Conservation (phyloP, 2,113 vertebrate species). For the Cololabis saira region DNA sequence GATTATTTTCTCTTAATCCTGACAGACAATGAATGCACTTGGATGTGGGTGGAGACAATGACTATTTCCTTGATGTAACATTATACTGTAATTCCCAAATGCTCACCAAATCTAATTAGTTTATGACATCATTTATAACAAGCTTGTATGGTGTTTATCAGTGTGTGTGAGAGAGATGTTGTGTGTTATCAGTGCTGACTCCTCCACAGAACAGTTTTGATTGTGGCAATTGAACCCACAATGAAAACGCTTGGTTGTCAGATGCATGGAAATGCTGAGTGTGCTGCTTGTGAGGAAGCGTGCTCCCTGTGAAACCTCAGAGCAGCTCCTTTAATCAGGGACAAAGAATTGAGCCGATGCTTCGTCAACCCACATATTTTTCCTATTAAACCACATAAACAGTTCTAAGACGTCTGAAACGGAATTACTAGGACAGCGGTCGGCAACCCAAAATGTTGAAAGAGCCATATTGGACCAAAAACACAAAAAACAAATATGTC, state of each 20-base stretch:
- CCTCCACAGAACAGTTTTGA: conserved; percentile 19
- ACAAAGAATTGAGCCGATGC: conserved; percentile 34
- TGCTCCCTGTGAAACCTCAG: conserved; percentile 45
- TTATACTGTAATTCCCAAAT: too few relatives aligned
- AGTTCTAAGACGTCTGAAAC: conserved; percentile 34
- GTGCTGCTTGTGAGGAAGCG: conserved; percentile 14
- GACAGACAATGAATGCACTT: too few relatives aligned
- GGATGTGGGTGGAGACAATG: too few relatives aligned
- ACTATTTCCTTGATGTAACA: too few relatives aligned
- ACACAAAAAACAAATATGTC: too few relatives aligned
- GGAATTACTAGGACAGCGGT: conserved; percentile 37
- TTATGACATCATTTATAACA: too few relatives aligned
- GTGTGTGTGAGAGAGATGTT: background rate
- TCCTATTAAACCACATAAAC: conserved; percentile 20
- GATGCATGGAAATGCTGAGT: conserved; percentile 17
- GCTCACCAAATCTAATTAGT: too few relatives aligned
- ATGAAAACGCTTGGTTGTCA: conserved; percentile 7
- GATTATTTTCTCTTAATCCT: too few relatives aligned
- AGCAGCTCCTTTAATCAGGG: conserved; percentile 49
- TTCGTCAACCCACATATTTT: too few relatives aligned
- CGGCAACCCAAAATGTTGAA: too few relatives aligned
- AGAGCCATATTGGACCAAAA: too few relatives aligned
- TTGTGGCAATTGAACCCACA: conserved; percentile 27
- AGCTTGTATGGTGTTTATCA: too few relatives aligned
- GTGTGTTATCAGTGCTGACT: conserved; percentile 16